Base-by-base conservation (phyloP, 2,888 invertebrate genomes). In the Incurvaria masculella region DNA sequence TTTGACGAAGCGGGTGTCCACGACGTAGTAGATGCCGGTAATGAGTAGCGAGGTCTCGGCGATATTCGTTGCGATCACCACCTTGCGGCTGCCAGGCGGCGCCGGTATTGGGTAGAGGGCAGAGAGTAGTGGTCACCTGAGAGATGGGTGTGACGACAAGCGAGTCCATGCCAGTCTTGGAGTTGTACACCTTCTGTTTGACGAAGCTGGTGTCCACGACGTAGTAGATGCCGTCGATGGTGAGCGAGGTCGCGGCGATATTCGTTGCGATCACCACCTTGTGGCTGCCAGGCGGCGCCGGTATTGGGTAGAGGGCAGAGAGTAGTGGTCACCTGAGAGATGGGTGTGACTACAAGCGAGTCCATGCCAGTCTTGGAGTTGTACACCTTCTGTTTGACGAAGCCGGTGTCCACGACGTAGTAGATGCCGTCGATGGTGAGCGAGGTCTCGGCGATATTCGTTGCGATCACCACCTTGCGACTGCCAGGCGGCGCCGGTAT, bases 121-220 rank as follows among this genome's bases (percentile, higher is more conserved):
- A n/a, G n/a, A n/a, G n/a, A n/a, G n/a, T n/a, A n/a, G n/a, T n/a
- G n/a, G n/a, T n/a, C n/a, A 88, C 91, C 81, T 93, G 94, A 42
- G 97, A 97, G 60, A 99, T 99, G 0, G 99, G 99, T 0, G 98
- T 98, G 0, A 99, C 99, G 17, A 98, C 97, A 53, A 99, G 80
- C 46, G 97, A 96, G 65, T 99, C 99, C 97, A 99, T 99, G 17
- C 99, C 94, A 1, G 94, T 95, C 70, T 94, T 95, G 0, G 94
- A 93, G 72, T 97, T 97, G 64, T 97, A 97, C 1, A 97, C 97
- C 68, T 99, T 99, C 69, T 99, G 99, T 66, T 99, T 99, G 1
- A 99, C 98, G 70, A 99, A 99, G 0, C 99, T 99, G 0, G 99
- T 99, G 76, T 99, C 99, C 1, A 99, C 97, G 1, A 99, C 99